Evolutionary conservation across 2,888 invertebrate species (phyloP), one percentile per base, ranked within the genome.

Genomic region (Caenorhabditis imperialis): DNA sequence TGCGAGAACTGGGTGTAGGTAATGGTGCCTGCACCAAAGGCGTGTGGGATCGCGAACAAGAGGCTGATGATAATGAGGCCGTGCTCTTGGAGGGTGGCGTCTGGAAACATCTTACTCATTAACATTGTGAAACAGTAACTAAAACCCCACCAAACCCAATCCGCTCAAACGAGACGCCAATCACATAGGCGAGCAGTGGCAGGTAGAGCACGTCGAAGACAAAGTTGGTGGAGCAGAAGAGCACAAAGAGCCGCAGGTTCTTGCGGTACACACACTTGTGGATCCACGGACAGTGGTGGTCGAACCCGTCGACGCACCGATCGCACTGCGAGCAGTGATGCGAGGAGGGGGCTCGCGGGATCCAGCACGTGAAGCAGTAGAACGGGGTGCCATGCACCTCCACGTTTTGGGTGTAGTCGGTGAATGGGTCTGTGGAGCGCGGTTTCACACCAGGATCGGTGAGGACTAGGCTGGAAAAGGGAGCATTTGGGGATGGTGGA

Each of bases 211-310:
- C 51, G 4, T 71, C 45, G n/a, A 70, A 74, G 4, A 65, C 7
- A 10, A 65, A 54, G 23, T 71, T 77, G 16, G 76, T 74, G 35
- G 76, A 35, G 18, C 78, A 76, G 55, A 82, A 82, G 18, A 63
- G 45, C 7, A 82, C 37, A 40, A 82, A 82, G 25, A 63, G 44
- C 3, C 78, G 69, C 16, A 78, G 54, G 47, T 82, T 82, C 45
- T 71, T 57, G 12, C 74, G 58, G 35, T 79, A 79, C 27, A 81
- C 57, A 33, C 82, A 81, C 40, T 78, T 71, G 69, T 77, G 65
- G 37, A 82, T 58, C 82, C 82, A 82, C 10, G 82, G 82, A 50
- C 82, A 82, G 25, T 82, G 82, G 61, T 82, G 82, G 37, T 82
- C 82, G 48, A 82, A 82, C 18, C 63, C 71, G n/a, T 65, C 42